Conservation (phyloP, 2,888 invertebrate genomes). For the Mesoligia furuncula region DNA sequence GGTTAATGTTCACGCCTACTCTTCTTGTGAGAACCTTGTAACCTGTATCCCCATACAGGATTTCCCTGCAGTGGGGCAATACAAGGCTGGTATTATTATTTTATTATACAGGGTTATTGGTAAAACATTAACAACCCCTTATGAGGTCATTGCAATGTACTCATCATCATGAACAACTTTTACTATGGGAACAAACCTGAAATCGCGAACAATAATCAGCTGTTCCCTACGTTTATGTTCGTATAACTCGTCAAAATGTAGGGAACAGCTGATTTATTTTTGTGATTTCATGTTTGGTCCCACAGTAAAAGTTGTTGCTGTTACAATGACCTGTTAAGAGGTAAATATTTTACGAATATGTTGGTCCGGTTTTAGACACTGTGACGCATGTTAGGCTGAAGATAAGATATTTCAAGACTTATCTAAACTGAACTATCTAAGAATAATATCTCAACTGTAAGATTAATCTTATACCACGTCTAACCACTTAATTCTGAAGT, state of each 20-base stretch:
- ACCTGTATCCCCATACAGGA: background rate
- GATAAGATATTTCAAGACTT: constrained; percentile 14
- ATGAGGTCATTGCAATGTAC: too few species aligned
- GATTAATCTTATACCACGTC: background rate
- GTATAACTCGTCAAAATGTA: too few species aligned
- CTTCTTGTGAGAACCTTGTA: background rate
- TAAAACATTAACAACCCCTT: too few species aligned
- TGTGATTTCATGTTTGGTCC: too few species aligned
- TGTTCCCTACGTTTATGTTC: too few species aligned
- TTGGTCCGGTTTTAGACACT: background rate
- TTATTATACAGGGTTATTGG: background rate
- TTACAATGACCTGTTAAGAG: too few species aligned
- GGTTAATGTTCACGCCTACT: background rate
- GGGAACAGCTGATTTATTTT: too few species aligned
- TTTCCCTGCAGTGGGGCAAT: background rate
- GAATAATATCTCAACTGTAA: background rate
- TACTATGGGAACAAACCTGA: too few species aligned
- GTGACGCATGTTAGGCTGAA: background rate
- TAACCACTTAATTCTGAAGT: background rate
- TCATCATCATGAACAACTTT: too few species aligned
- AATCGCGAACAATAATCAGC: too few species aligned
- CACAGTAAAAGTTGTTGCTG: too few species aligned
- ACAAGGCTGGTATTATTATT: background rate
- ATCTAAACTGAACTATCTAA: constrained; percentile 11
- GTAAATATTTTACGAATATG: too few species aligned